Evolutionary conservation across 1,140 invertebrate genomes (phyloP).

Genomic region (Caenorhabditis inopinata): DNA sequence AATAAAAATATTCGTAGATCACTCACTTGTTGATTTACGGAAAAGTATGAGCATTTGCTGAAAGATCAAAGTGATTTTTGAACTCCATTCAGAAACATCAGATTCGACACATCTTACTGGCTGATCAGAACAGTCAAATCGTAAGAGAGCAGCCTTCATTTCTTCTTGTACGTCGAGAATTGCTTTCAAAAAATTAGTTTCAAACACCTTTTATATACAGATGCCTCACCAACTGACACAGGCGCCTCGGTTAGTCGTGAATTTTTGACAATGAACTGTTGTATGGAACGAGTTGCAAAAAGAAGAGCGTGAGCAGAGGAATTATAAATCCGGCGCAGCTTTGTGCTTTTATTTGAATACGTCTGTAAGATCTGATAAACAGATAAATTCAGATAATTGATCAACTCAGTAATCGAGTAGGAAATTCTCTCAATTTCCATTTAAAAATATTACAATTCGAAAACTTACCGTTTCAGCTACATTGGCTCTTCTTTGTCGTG

Average conservation of each 20-base stretch:
- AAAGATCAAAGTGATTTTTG: slow-evolving; percentile 4
- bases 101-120: not conserved
- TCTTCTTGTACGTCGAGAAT: not conserved
- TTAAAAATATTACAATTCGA: too few relatives aligned
- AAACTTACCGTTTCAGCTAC: not conserved
- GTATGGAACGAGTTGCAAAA: not conserved
- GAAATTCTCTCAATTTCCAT: too few relatives aligned
- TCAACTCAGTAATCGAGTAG: too few relatives aligned
- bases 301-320: not conserved
- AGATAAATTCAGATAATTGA: not conserved
- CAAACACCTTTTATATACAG: not conserved
- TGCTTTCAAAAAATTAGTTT: not conserved
- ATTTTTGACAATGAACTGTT: slow-evolving; percentile 3
- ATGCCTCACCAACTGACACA: not conserved
- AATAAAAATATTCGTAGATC: not conserved
- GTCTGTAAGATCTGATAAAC: not conserved
- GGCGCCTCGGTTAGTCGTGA: not conserved
- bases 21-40: not conserved
- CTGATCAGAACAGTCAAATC: not conserved
- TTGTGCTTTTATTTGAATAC: not conserved
- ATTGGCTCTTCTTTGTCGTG: not conserved
- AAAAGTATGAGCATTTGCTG: slow-evolving; percentile 4
- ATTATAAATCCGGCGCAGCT: not conserved
- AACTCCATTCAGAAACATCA: not conserved
- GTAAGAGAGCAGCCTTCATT: not conserved